Evolutionary conservation across 2,113 vertebrate genomes (phyloP), one percentile per base, ranked within the genome.

Genomic region (Leiothrix lutea): DNA sequence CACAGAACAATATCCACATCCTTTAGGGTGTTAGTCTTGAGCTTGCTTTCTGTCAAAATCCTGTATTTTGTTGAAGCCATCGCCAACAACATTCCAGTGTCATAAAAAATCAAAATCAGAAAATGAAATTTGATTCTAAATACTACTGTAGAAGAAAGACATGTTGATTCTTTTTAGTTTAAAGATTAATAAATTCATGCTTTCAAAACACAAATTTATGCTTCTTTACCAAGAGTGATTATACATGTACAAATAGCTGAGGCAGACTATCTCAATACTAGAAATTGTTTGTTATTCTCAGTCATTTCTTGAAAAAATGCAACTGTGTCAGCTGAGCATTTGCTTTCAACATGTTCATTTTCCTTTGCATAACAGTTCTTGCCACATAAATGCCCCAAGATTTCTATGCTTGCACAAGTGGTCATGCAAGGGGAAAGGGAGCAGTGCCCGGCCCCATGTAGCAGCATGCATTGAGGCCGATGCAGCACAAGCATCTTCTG

Each of bases 261-360:
- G 6, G 22, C 57, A 88, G n/a, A 90, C 36, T 64, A 45, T n/a
- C 75, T 80, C 89, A 80, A 33, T 65, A 94, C 80, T 83, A 93
- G 50, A 78, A 61, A 82, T 67, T 92, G 69, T 94, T 96, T 93
- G 66, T 86, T 97, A 69, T 87, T 95, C 94, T 88, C 51, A 44
- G 65, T 94, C 91, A 81, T 42, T 90, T 57, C 69, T 93, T 84
- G 77, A 88, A 90, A 78, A 96, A 96, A 94, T 29, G 9, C 35
- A 97, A 93, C 90, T 36, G 8, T 33, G 40, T 86, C 86, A 89
- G 91, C 83, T 86, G 97, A 98, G 94, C 75, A 81, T 79, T 96
- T 92, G 53, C 92, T 90, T 93, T 93, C 92, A 96, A 86, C 73
- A 69, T 23, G 44, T 94, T 94, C 11, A 8, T 83, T 86, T 95